Evolutionary conservation across 2,888 invertebrate species (phyloP).

Genomic region (Morinoia aosen): DNA sequence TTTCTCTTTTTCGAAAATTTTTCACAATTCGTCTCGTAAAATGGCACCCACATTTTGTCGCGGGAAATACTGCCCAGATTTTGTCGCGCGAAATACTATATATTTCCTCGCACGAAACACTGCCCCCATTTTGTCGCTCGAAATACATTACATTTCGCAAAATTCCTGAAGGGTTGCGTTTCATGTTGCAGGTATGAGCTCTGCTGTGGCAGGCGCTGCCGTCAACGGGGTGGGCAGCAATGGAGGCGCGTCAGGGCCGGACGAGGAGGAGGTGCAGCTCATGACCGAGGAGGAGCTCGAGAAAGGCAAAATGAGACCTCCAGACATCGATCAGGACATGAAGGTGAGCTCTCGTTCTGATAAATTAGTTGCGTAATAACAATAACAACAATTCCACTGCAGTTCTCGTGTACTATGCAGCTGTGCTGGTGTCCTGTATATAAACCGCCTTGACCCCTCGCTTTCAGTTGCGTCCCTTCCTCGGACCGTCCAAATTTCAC

Average conservation of each 20-base stretch:
- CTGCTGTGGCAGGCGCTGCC: constrained; percentile 23
- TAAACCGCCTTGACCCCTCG: not conserved
- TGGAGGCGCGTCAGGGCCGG: constrained; percentile 54
- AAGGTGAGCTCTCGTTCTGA: constrained; percentile 56
- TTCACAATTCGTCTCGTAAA: not conserved
- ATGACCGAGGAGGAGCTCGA: constrained; percentile 69
- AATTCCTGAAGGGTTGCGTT: not conserved
- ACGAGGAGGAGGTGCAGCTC: constrained; percentile 65
- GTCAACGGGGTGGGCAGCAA: constrained; percentile 50
- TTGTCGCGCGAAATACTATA: not conserved
- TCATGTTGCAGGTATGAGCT: constrained; percentile 26
- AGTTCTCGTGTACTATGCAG: not conserved
- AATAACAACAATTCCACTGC: not conserved
- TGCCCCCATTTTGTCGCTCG: no score
- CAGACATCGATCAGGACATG: constrained; percentile 73
- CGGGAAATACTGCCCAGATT: no score
- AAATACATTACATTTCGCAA: no score
- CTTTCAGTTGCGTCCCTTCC: not conserved
- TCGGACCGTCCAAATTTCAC: not conserved
- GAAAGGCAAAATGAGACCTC: constrained; percentile 69
- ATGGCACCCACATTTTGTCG: no score
- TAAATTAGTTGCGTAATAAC: not conserved
- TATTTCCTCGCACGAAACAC: not conserved
- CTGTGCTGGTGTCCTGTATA: not conserved
- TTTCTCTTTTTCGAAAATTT: not conserved